A percentile compares a stretch with the other conserved stretches of the same genome.
These are phyloP conservation scores for Lasiurus borealis DNA, from an alignment of 2,113 vertebrate genomes.

Conservation along the genomic window DNA sequence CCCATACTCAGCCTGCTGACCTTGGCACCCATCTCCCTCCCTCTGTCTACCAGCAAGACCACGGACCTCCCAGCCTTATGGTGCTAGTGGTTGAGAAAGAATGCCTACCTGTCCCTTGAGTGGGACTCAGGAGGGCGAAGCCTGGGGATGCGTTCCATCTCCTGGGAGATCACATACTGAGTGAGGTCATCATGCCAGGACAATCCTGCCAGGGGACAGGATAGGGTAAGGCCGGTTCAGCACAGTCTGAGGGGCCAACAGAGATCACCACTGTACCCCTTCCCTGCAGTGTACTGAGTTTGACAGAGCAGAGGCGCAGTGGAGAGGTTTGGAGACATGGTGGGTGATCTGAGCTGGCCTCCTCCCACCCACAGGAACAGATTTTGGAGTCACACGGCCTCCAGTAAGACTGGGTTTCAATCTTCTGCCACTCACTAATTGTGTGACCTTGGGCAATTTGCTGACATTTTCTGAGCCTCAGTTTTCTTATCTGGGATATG, in stretches of 20 bases:
- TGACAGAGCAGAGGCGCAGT: background rate
- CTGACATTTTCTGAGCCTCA: background rate
- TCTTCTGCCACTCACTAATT: background rate
- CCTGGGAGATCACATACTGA: constrained; percentile 96
- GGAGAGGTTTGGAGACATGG: background rate
- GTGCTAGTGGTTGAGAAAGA: background rate
- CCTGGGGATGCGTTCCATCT: constrained; percentile 95
- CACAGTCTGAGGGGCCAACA: background rate
- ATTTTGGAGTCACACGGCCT: background rate
- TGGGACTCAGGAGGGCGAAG: constrained; percentile 79
- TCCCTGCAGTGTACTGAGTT: background rate
- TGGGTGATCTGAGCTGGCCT: background rate
- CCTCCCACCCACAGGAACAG: background rate
- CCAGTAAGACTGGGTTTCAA: background rate
- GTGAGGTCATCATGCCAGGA: constrained; percentile 98
- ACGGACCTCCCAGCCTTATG: background rate
- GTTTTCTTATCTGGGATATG: background rate
- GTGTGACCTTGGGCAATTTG: background rate
- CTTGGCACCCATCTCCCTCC: background rate
- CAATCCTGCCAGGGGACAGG: constrained; percentile 87
- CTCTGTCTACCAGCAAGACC: background rate
- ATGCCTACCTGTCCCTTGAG: constrained; percentile 88
- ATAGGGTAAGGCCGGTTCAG: background rate
- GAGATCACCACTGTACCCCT: background rate
- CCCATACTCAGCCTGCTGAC: background rate